Base-by-base conservation (phyloP, 2,888 invertebrate genomes). In the Harpalus rubripes region DNA sequence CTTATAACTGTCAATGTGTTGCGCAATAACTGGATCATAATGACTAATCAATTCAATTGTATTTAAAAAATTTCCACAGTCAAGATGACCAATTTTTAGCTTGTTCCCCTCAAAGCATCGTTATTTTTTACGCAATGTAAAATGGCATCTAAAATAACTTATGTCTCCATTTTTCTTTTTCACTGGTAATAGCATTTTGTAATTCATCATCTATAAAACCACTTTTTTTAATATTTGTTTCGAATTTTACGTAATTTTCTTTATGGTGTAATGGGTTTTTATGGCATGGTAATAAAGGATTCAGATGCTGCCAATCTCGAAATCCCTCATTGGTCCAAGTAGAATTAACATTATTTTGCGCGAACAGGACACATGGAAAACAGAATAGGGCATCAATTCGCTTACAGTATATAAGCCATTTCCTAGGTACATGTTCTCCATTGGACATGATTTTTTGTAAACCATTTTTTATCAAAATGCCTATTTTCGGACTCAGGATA, bases 321-420 rank as follows among this genome's bases (percentile, higher is more conserved):
- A 76, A 76, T 8, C 63, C 63, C n/a, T 22, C n/a, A 8, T 1
- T 7, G 8, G 22, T 63, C 7, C n/a, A 7, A 16, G 63, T n/a
- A 63, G n/a, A n/a, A 10, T 7, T 16, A 15, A 16, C 39, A 26
- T 39, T 68, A 44, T 39, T 84, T 76, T 61, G 58, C 10, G n/a
- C 58, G 32, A 61, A 84, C 26, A 59, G 56, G 52, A 61, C 26
- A 63, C 83, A 76, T 61, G 83, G 59, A 12, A 84, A 84, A 76
- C 83, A 84, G 18, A 78, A 84, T 65, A 84, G 16, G 5, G 84
- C 65, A 52, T 84, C 65, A 26, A 8, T 84, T 63, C 16, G 22
- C 39, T 78, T 78, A 52, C 83, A 39, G 44, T 58, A 83, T 78
- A 56, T 56, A 16, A 78, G 22, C 44, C 78, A 78, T 22, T 74